phyloP scores from a whole-genome alignment of 2,888 invertebrate genomes.

The Ectemnius cavifrons region DNA sequence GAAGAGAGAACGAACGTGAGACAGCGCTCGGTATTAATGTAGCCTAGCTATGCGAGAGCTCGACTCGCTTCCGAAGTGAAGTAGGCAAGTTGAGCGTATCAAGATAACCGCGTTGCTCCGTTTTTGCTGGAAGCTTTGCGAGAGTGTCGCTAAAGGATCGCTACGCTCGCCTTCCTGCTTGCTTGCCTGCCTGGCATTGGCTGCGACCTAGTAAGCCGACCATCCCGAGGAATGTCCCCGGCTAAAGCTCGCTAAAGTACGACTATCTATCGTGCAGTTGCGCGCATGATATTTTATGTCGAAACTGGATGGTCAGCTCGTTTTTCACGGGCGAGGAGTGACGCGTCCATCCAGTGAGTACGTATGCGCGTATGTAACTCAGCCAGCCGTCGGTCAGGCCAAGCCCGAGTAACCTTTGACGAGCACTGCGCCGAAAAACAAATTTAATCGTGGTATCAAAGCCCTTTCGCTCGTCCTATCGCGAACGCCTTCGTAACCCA shows the following conservation, averaged over 20 bases:
- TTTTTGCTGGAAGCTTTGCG: not conserved
- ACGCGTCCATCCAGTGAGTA: slow-evolving; percentile 12
- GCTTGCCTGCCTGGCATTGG: not conserved
- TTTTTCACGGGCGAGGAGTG: slow-evolving; percentile 13
- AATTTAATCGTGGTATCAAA: slow-evolving; percentile 45
- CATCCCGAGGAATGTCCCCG: not conserved
- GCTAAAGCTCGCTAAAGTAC: not conserved
- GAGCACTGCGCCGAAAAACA: slow-evolving; percentile 36
- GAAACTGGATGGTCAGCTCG: not conserved
- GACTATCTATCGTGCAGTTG: not conserved
- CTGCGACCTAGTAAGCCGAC: slow-evolving; percentile 1
- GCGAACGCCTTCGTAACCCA: not conserved
- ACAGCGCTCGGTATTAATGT: too few species aligned
- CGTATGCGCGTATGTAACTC: not conserved
- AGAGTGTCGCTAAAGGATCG: too few species aligned
- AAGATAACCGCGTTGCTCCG: slow-evolving; percentile 5
- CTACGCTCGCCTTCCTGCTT: too few species aligned
- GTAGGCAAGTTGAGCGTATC: slow-evolving; percentile 3
- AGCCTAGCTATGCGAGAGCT: too few species aligned
- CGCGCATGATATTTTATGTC: slow-evolving; percentile 9
- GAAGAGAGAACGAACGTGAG: too few species aligned
- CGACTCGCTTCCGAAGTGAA: too few species aligned
- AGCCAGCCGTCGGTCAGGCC: not conserved
- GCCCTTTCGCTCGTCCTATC: slow-evolving; percentile 3
- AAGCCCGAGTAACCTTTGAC: slow-evolving; percentile 29